Percentiles rank a stretch among this genome's conserved stretches.
Evolutionary conservation across 37 sponge, comb jelly and placozoan species (phyloP).

Genomic region (Theonella swinhoei): DNA sequence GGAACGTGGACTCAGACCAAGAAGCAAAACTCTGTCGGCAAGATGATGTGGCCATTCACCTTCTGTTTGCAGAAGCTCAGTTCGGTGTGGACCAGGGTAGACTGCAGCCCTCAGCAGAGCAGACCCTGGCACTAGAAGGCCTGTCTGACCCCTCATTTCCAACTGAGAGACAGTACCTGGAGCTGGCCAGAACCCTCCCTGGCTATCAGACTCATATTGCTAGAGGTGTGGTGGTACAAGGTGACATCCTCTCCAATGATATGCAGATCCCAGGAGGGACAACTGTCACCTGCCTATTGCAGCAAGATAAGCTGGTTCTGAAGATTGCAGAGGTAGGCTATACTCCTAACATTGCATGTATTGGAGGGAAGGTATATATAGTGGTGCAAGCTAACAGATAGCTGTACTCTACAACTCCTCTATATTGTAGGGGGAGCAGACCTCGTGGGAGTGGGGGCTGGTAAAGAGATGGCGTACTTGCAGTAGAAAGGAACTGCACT

Average conservation of each 20-base stretch:
- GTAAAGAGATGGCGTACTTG: slow-evolving; percentile 20
- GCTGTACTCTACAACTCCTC: too few species aligned
- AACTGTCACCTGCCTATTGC: not conserved
- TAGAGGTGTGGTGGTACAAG: not conserved
- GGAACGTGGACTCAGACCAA: slow-evolving; percentile 15
- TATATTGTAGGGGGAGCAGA: not conserved
- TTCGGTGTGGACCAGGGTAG: not conserved
- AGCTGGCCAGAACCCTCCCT: not conserved
- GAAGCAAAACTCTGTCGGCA: slow-evolving; percentile 22
- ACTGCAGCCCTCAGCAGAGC: slow-evolving; percentile 1
- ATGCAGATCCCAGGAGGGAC: not conserved
- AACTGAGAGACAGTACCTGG: slow-evolving; percentile 56
- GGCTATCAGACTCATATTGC: not conserved
- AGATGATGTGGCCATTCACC: slow-evolving; percentile 34
- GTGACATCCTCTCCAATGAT: not conserved
- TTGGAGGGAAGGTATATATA: too few species aligned
- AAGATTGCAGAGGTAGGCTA: not conserved
- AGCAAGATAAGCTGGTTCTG: not conserved
- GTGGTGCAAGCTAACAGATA: too few species aligned
- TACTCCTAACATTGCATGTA: not conserved
- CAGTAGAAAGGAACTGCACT: not conserved
- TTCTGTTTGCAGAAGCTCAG: slow-evolving; percentile 30
- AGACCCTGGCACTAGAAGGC: slow-evolving; percentile 19
- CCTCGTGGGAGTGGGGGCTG: slow-evolving; percentile 13
- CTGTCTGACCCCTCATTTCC: slow-evolving; percentile 55